Evolutionary conservation across 2,888 invertebrate genomes (phyloP), one percentile per base, ranked within the genome.

Genomic region (Drosophila neoperkinsi): DNA sequence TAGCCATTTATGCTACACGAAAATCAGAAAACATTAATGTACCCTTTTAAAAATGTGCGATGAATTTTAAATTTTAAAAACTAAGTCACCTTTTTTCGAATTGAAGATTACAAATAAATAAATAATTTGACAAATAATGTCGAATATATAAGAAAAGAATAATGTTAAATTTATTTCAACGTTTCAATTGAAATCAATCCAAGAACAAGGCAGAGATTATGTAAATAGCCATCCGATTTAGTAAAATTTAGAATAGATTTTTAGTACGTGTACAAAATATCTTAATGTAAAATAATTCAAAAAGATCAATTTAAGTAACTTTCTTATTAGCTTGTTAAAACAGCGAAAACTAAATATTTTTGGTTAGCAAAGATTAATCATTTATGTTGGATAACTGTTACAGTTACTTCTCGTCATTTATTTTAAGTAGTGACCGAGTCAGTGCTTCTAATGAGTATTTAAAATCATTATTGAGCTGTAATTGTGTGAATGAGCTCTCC

Each of bases 381-480:
- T n/a, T 46, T 46, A 46, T 21, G 7, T 21, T 1, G 7, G 13
- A 21, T 21, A 46, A 46, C 13, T 46, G 4, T 46, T 46, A 6
- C 28, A 28, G 50, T 50, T 28, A 10, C 10, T 50, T 6, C 16
- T 41, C 10, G 7, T 1, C 16, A 46, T 16, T 21, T 7, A 55
- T 25, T 36, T 11, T 25, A 30, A 41, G 21, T 13, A 11, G n/a
- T 30, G 28, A 13, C 28, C 3, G 25, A 11, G 28, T 58, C 21
- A 21, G 43, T 30, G 21, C 21, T 30, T 25, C 16, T 34, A 31
- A 43, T 18, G n/a, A 46, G 34, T 46, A 68, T 13, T 36, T n/a
- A 34, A 50, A 50, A n/a, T 13, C 49, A 21, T 25, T 66, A 21
- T 56, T 41, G 13, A 34, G 43, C 4, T 57, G 30, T 16, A 21